phyloP scores from a whole-genome alignment of 2,113 vertebrate genomes.

The Bufo gargarizans region DNA sequence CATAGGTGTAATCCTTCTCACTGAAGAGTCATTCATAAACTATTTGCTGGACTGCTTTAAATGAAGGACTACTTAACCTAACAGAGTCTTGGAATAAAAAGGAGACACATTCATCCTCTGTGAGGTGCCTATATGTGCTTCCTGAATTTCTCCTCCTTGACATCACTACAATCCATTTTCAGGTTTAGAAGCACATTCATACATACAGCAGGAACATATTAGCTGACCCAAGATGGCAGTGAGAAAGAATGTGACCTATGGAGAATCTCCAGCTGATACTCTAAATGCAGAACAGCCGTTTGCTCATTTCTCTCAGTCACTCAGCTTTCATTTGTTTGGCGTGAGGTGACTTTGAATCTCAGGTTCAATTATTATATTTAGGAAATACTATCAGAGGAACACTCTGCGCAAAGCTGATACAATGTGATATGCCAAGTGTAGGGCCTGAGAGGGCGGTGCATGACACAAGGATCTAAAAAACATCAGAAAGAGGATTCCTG shows the following conservation, averaged over 20 bases:
- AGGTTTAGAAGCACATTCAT: neutral
- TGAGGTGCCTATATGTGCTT: neutral
- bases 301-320: neutral
- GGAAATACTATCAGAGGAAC: neutral
- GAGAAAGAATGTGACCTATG: neutral
- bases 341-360: neutral
- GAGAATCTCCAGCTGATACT: neutral
- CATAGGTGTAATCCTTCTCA: slow-evolving; percentile 9
- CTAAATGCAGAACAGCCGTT: neutral
- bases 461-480: no score
- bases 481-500: no score
- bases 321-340: neutral
- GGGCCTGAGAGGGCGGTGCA: no score
- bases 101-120: slow-evolving; percentile 19
- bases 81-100: slow-evolving; percentile 21
- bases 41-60: neutral
- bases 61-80: neutral
- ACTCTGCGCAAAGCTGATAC: neutral
- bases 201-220: slow-evolving; percentile 25
- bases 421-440: no score
- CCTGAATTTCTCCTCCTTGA: neutral
- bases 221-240: slow-evolving; percentile 23
- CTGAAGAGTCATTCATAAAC: slow-evolving; percentile 18
- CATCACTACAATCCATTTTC: slow-evolving; percentile 16
- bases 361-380: neutral